Evolutionary conservation across 2,113 vertebrate genomes (phyloP), one percentile per base, ranked within the genome.

Genomic region (Ramphastos sulfuratus): DNA sequence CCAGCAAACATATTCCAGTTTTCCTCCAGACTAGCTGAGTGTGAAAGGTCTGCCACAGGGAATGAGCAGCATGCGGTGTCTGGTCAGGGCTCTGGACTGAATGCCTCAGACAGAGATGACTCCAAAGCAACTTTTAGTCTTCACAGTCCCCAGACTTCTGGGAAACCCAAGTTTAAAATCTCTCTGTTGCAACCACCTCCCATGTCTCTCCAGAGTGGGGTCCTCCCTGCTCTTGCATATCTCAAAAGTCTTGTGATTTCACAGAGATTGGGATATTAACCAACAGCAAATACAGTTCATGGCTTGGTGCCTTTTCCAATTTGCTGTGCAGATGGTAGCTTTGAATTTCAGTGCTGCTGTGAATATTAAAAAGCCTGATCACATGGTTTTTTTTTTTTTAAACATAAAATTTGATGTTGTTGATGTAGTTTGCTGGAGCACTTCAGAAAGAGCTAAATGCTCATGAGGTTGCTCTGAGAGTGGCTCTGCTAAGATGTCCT

Each of bases 151-250:
- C 65, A 65, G 12, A 58, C 17, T 92, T 89, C 58, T 87, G 82
- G 85, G 87, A 95, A 92, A 83, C 31, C 64, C 59, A 25, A 14
- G 66, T 80, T 79, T 94, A 74, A 93, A 76, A 52, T 85, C 31
- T 50, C 52, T 81, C 71, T 94, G 65, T 77, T 87, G 79, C 76
- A 92, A 70, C 21, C 44, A 91, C 5, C 44, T 88, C 61, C 80
- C 39, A 20, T 72, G 69, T 7, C 33, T 63, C 69, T 82, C 15
- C 35, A 30, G 67, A 91, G 17, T 1, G 6, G 56, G 21, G 30
- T 80, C 37, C 55, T 71, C 55, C 31, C 46, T n/a, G 27, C 20
- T 75, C 17, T 63, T 77, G 27, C 21, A 9, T 72, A 52, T 77
- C 37, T 64, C 76, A 70, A n/a, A n/a, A 12, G n/a, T 67, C 54